phyloP scores from a whole-genome alignment of 2,113 vertebrate genomes.

The Pongo abelii region DNA sequence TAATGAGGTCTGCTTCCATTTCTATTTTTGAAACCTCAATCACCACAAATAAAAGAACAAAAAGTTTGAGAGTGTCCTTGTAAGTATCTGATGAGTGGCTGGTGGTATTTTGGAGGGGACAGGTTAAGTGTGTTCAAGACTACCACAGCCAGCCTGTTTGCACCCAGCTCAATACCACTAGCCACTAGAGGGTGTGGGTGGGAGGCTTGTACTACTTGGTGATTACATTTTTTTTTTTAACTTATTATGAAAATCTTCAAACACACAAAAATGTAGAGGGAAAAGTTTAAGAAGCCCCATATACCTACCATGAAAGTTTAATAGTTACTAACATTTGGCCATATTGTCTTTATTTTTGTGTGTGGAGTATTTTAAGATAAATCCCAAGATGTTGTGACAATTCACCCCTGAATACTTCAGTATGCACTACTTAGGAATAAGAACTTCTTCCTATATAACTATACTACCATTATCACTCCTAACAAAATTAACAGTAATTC shows the following conservation, averaged over 20 bases:
- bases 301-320: neutral
- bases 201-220: too few relatives aligned
- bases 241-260: neutral
- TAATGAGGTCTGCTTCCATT: neutral
- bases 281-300: neutral
- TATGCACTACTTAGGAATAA: neutral
- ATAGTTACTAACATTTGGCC: neutral
- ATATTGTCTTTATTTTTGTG: neutral
- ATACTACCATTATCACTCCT: neutral
- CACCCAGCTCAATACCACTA: neutral
- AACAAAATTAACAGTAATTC: neutral
- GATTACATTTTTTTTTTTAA: neutral
- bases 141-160: accelerated
- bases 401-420: neutral
- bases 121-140: neutral
- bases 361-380: constrained; percentile 7
- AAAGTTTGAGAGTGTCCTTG: neutral
- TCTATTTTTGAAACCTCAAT: neutral
- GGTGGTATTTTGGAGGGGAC: neutral
- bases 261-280: neutral
- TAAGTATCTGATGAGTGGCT: neutral
- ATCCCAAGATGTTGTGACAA: neutral
- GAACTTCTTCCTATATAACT: neutral
- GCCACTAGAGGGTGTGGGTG: neutral
- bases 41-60: neutral